phyloP scores from a whole-genome alignment of 2,797 vertebrate species.

The Alosa sapidissima region DNA sequence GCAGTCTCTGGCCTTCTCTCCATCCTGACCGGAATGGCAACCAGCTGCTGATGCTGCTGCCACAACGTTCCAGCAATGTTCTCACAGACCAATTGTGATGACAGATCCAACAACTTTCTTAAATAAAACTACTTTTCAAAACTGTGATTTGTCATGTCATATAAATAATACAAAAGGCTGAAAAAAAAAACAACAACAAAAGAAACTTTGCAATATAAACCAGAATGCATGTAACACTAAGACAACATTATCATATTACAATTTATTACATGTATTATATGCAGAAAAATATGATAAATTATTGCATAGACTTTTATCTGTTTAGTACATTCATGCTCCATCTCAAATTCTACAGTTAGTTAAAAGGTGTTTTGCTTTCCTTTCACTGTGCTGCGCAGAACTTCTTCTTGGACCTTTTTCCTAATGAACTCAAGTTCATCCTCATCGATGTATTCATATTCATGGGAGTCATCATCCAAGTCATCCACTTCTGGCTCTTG shows the following conservation, averaged over 20 bases:
- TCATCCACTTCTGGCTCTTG: background rate
- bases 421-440: conserved; percentile 58
- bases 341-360: background rate
- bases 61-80: background rate
- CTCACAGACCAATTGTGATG: background rate
- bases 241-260: background rate
- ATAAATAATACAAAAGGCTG: background rate
- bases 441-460: conserved; percentile 61
- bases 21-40: conserved; percentile 53
- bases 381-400: conserved; percentile 28
- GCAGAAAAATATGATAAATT: background rate
- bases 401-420: conserved; percentile 50
- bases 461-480: conserved; percentile 52
- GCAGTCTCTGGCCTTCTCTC: conserved; percentile 52
- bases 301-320: background rate
- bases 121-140: background rate
- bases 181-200: background rate
- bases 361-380: conserved; percentile 37
- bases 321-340: background rate
- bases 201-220: background rate
- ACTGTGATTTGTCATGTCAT: background rate
- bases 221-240: background rate
- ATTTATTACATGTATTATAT: background rate
- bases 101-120: background rate
- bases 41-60: conserved; percentile 57